Evolutionary conservation across 2,797 vertebrate species (phyloP), one percentile per base, ranked within the genome.

Genomic region (Ammospiza maritima): DNA sequence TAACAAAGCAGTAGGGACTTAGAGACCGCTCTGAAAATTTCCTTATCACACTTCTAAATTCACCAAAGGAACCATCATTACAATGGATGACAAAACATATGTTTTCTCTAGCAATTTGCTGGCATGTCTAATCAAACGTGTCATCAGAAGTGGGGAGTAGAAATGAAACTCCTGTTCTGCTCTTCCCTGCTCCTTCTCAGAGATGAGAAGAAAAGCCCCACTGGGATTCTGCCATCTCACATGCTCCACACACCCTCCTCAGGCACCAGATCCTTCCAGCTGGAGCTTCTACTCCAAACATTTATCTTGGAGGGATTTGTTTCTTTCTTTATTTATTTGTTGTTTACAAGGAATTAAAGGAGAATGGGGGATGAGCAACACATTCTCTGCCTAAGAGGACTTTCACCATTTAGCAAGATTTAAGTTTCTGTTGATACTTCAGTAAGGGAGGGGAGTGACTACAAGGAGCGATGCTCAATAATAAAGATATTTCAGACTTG

Each of bases 1-100:
- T 93, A 90, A 85, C 87, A 90, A 93, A 93, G 50, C 36, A 89
- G 44, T 5, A 56, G 81, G 40, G 90, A 86, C n/a, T 53, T 75
- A 40, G 56, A 34, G 26, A 42, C 30, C 1, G 3, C 38, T 76
- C 83, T 82, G 91, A 78, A 91, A 78, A 66, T 48, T 71, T 77
- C 79, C 78, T 93, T 73, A 87, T 81, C 77, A 15, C 13, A 1
- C 69, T 86, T 88, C 34, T 51, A 34, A 85, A 79, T 71, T 89
- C 90, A 64, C 77, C 67, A 73, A 69, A 65, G 62, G 30, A 69
- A 20, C 25, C 56, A n/a, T 19, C 73, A 34, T 81, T 91, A 48
- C 60, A n/a, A 17, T 7, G 56, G 12, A 79, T 3, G 13, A 94
- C 45, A 95, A 76, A 93, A 80, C 51, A 40, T 47, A 75, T 48